Conservation (phyloP, 1,140 invertebrate species). For the Euglossa dilemma region DNA sequence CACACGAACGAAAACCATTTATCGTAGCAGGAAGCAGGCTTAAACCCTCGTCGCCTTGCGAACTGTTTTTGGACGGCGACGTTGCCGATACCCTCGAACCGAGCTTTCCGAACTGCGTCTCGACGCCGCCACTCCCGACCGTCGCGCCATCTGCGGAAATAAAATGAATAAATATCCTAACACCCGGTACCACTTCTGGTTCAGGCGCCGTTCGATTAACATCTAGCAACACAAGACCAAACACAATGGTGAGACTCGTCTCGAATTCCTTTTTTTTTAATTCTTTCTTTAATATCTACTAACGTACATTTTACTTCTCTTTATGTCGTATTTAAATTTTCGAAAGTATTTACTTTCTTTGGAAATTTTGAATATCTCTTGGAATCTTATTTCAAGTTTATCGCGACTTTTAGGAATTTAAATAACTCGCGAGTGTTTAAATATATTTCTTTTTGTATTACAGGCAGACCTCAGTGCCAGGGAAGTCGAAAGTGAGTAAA, state of each 20-base stretch:
- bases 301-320: too few species aligned
- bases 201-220: slow-evolving; percentile 87
- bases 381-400: too few species aligned
- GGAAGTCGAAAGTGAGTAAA: slow-evolving; percentile 89
- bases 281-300: background rate
- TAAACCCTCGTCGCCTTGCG: slow-evolving; percentile 59
- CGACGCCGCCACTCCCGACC: slow-evolving; percentile 74
- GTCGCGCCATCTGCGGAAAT: slow-evolving; percentile 88
- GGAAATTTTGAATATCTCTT: too few species aligned
- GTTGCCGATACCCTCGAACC: slow-evolving; percentile 71
- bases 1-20: slow-evolving; percentile 71
- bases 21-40: slow-evolving; percentile 64
- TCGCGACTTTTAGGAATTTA: background rate
- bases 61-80: slow-evolving; percentile 80
- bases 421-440: background rate
- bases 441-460: slow-evolving; percentile 72
- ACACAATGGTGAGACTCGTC: slow-evolving; percentile 85
- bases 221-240: slow-evolving; percentile 81
- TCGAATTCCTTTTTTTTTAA: background rate
- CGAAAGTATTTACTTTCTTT: too few species aligned
- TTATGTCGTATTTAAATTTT: too few species aligned
- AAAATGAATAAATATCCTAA: slow-evolving; percentile 87
- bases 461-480: slow-evolving; percentile 88
- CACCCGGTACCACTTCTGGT: slow-evolving; percentile 88
- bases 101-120: slow-evolving; percentile 50